Conservation (phyloP, 2,113 vertebrate species). For the Anguilla rostrata region DNA sequence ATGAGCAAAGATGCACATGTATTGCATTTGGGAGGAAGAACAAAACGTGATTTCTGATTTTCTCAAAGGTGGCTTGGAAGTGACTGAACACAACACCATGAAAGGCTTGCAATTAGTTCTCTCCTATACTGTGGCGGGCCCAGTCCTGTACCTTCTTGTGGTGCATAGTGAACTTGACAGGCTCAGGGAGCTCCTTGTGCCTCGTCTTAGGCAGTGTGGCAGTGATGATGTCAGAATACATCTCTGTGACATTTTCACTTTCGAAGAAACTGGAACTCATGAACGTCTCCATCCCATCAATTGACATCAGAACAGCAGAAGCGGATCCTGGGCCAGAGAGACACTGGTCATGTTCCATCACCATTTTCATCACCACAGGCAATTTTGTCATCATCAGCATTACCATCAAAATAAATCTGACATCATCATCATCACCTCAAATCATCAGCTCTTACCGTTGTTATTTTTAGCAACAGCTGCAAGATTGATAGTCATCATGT, state of each 20-base stretch:
- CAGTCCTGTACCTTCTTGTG: constrained; percentile 45
- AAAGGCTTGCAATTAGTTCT: not conserved
- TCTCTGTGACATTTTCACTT: constrained; percentile 51
- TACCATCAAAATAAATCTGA: not conserved
- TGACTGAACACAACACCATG: not conserved
- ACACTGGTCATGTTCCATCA: not conserved
- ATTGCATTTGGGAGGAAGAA: too few species aligned
- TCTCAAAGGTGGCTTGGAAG: not conserved
- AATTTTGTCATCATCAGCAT: not conserved
- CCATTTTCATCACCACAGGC: not conserved
- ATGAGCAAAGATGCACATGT: too few species aligned
- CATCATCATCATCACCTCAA: not conserved
- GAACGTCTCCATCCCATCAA: constrained; percentile 54
- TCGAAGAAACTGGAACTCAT: constrained; percentile 53
- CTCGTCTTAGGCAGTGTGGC: constrained; percentile 48
- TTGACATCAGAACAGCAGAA: constrained; percentile 50
- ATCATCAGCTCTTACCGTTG: constrained; percentile 44
- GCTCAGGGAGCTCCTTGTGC: constrained; percentile 52
- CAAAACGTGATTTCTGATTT: too few species aligned
- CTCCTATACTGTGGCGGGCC: too few species aligned
- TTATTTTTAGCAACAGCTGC: constrained; percentile 41
- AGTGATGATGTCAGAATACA: constrained; percentile 55
- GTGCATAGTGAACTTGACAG: constrained; percentile 63
- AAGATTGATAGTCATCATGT: constrained; percentile 52
- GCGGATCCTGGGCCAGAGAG: constrained; percentile 46